Evolutionary conservation across 2,797 vertebrate genomes (phyloP).

Genomic region (Eleutherodactylus coqui): DNA sequence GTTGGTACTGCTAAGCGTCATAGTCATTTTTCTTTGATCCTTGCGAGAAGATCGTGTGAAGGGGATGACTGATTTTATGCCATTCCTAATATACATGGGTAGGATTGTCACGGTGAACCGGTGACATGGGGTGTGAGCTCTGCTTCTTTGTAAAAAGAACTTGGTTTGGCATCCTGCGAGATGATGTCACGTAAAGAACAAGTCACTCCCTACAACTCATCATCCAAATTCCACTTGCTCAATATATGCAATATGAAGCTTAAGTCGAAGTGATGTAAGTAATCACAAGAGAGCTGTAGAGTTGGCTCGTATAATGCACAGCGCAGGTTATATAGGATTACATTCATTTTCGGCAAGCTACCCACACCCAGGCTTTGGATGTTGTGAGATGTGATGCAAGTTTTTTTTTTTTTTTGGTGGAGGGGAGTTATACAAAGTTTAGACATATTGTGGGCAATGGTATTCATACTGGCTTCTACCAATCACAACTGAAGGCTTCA

Average conservation of each 20-base stretch:
- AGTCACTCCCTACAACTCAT: slow-evolving; percentile 30
- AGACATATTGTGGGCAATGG: not conserved
- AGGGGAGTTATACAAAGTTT: not conserved
- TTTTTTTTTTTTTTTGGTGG: not conserved
- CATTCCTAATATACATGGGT: slow-evolving; percentile 13
- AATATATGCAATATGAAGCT: slow-evolving; percentile 23
- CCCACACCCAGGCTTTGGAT: slow-evolving; percentile 30
- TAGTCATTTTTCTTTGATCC: slow-evolving; percentile 46
- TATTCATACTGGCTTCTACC: not conserved
- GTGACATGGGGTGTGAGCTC: slow-evolving; percentile 16
- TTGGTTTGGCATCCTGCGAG: slow-evolving; percentile 5
- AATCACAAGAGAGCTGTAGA: slow-evolving; percentile 23
- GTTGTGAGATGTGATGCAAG: not conserved
- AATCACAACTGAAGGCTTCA: not conserved
- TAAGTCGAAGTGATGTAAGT: slow-evolving; percentile 41
- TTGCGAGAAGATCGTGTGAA: slow-evolving; percentile 6
- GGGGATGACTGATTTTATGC: slow-evolving; percentile 15
- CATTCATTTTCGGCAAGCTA: slow-evolving; percentile 7
- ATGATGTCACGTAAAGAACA: slow-evolving; percentile 52
- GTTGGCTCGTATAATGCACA: slow-evolving; percentile 19
- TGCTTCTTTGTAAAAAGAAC: slow-evolving; percentile 18
- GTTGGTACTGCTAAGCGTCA: slow-evolving; percentile 26
- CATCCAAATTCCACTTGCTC: slow-evolving; percentile 30
- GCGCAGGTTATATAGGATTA: slow-evolving; percentile 45
- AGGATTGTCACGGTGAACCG: slow-evolving; percentile 20